Conservation (phyloP, 1,140 invertebrate species). For the Pygmarrhopalites habei region DNA sequence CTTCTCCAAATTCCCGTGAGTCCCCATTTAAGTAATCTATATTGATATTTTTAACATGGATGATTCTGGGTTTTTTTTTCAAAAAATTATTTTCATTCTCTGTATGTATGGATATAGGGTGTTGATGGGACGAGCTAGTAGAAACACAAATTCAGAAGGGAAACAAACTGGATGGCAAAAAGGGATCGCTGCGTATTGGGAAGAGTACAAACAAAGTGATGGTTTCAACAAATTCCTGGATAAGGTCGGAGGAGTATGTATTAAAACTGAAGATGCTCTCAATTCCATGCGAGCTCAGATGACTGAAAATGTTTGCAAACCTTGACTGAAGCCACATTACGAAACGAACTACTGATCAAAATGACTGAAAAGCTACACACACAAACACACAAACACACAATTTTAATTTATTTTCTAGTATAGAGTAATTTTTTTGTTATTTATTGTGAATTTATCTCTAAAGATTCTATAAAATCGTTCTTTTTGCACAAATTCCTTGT, state of each 20-base stretch:
- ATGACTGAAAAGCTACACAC: too few relatives aligned
- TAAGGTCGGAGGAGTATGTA: neutral
- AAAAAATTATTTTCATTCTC: neutral
- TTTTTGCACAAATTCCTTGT: too few relatives aligned
- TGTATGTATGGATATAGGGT: neutral
- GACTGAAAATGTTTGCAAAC: too few relatives aligned
- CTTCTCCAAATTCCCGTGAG: neutral
- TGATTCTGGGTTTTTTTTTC: neutral
- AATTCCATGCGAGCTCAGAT: neutral
- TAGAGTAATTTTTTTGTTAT: too few relatives aligned
- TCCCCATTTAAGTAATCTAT: neutral
- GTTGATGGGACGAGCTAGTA: neutral
- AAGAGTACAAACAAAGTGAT: constrained; percentile 4
- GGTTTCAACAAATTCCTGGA: neutral
- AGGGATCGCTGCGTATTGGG: constrained; percentile 10
- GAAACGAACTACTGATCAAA: too few relatives aligned
- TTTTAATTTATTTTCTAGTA: too few relatives aligned
- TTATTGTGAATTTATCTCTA: too few relatives aligned
- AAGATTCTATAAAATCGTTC: too few relatives aligned
- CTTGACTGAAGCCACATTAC: too few relatives aligned
- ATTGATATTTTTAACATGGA: neutral
- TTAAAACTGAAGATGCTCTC: neutral
- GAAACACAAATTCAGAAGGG: neutral
- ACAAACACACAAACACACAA: too few relatives aligned
- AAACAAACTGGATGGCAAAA: constrained; percentile 3